Conservation (phyloP, 2,113 vertebrate genomes). For the Erinaceus europaeus region DNA sequence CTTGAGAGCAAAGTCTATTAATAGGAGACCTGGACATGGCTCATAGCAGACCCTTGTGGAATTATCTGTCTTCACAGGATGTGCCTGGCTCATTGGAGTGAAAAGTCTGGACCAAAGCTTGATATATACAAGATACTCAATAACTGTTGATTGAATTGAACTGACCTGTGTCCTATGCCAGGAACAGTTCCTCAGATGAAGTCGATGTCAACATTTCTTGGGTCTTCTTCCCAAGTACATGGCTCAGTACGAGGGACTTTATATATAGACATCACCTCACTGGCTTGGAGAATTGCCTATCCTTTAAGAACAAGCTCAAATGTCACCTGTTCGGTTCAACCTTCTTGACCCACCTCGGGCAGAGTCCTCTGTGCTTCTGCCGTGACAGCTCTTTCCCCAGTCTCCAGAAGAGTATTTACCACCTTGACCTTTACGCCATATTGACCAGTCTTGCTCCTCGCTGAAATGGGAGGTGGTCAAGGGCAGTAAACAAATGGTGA, state of each 20-base stretch:
- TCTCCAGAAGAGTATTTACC: conserved; percentile 57
- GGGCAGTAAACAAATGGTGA: neutral
- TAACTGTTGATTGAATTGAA: conserved; percentile 56
- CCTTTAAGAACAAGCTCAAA: conserved; percentile 70
- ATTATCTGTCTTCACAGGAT: conserved; percentile 65
- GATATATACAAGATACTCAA: conserved; percentile 46
- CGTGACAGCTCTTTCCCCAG: conserved; percentile 51
- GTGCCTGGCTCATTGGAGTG: conserved; percentile 53
- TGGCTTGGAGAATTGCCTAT: conserved; percentile 61
- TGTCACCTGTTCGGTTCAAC: conserved; percentile 66
- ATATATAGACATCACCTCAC: conserved; percentile 71
- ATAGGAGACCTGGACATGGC: conserved; percentile 55
- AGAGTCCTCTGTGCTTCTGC: conserved; percentile 33
- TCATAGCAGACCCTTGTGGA: conserved; percentile 61
- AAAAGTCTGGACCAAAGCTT: conserved; percentile 34
- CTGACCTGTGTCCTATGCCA: conserved; percentile 38
- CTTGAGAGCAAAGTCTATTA: conserved; percentile 64
- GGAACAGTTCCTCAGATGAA: conserved; percentile 37
- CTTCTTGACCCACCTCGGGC: conserved; percentile 28
- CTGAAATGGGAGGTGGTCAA: conserved; percentile 40
- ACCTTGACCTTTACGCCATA: conserved; percentile 49
- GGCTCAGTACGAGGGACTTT: conserved; percentile 49
- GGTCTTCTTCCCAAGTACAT: conserved; percentile 50
- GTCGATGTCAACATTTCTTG: conserved; percentile 51
- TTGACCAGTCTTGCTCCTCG: conserved; percentile 36